Percentiles rank a stretch among this genome's conserved stretches.
phyloP scores from a whole-genome alignment of 2,888 invertebrate genomes.

The Cetonia aurata region DNA sequence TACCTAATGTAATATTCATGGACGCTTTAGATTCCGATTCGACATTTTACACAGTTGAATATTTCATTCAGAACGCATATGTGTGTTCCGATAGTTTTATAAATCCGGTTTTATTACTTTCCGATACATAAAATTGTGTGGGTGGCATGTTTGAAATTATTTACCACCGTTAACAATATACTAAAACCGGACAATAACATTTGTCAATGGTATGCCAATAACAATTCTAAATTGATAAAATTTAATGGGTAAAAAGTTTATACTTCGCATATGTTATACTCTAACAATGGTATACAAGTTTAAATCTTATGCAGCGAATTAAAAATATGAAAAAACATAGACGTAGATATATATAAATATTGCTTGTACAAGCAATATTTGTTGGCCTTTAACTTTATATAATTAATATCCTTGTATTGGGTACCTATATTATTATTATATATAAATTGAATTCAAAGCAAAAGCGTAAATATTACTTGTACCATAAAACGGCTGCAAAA shows the following conservation, averaged over 20 bases:
- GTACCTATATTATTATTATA: no score
- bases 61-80: conserved; percentile 10
- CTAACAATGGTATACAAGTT: no score
- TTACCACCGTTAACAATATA: conserved; percentile 16
- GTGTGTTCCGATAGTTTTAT: conserved; percentile 26
- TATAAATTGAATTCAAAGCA: no score
- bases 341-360: no score
- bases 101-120: conserved; percentile 31
- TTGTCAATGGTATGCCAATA: conserved; percentile 1
- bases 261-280: no score
- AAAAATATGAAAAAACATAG: no score
- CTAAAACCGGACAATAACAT: neutral
- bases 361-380: no score
- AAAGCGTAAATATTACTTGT: no score
- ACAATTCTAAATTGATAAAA: conserved; percentile 16
- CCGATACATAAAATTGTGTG: conserved; percentile 24
- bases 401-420: neutral
- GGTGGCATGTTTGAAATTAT: conserved; percentile 29
- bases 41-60: conserved; percentile 5
- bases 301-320: no score
- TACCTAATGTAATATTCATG: conserved; percentile 15
- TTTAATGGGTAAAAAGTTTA: no score
- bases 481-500: neutral
- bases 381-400: no score
- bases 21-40: neutral